phyloP scores from a whole-genome alignment of 2,888 invertebrate genomes.

The Cerastis leucographa region DNA sequence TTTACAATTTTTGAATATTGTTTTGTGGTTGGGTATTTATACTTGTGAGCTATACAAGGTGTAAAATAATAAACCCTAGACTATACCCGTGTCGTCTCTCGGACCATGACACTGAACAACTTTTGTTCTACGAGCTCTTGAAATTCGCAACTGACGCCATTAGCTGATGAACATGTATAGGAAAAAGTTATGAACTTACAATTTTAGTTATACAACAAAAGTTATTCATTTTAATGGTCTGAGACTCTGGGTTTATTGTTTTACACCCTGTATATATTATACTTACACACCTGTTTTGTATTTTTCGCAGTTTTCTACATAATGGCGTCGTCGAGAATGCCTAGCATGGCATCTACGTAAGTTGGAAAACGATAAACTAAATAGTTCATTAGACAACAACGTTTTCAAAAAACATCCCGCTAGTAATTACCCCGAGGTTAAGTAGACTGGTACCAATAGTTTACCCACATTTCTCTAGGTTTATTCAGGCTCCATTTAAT shows the following conservation, averaged over 20 bases:
- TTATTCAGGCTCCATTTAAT: not conserved
- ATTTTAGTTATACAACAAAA: no score
- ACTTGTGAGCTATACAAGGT: not conserved
- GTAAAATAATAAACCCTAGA: no score
- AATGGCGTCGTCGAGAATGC: constrained; percentile 41
- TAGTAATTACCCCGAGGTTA: not conserved
- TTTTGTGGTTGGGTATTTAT: constrained; percentile 4
- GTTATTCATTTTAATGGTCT: no score
- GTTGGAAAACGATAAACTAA: constrained; percentile 15
- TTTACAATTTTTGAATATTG: constrained; percentile 40
- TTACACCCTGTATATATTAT: no score
- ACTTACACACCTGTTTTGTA: not conserved
- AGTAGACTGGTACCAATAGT: not conserved
- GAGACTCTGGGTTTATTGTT: no score
- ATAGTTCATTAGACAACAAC: not conserved
- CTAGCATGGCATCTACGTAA: constrained; percentile 52
- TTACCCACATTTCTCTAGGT: not conserved
- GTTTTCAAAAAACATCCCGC: not conserved
- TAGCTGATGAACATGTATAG: no score
- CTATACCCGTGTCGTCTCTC: no score
- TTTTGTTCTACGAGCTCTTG: no score
- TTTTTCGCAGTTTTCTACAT: constrained; percentile 45
- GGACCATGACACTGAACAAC: no score
- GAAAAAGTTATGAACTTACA: no score
- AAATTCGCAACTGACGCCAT: no score